A percentile compares a stretch with the other conserved stretches of the same genome.
Evolutionary conservation across 2,797 vertebrate genomes (phyloP).

Genomic region (Alcedo quadribrachys): DNA sequence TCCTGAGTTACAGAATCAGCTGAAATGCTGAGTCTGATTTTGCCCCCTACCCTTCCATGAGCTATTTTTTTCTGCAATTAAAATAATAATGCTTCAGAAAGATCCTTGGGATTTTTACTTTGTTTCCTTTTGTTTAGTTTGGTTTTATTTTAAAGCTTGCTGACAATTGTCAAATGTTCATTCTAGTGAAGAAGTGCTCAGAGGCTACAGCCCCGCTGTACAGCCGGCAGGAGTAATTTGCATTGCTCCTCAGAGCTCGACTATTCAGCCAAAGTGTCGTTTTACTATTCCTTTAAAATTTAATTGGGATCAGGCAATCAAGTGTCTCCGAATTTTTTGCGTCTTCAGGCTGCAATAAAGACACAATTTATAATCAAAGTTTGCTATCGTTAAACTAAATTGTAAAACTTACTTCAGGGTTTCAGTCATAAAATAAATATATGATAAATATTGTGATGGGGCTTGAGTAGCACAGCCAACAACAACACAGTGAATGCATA

Average conservation of each 20-base stretch:
- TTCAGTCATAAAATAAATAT: slow-evolving; percentile 67
- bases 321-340: slow-evolving; percentile 19
- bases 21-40: slow-evolving; percentile 7
- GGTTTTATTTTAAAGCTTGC: slow-evolving; percentile 53
- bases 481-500: neutral
- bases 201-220: neutral
- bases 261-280: neutral
- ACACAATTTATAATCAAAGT: slow-evolving; percentile 77
- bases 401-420: slow-evolving; percentile 64
- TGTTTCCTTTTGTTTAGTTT: slow-evolving; percentile 36
- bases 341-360: slow-evolving; percentile 42
- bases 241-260: neutral
- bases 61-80: neutral
- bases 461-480: neutral
- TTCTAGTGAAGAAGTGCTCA: slow-evolving; percentile 16
- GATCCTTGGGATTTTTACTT: neutral
- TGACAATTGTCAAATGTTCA: slow-evolving; percentile 49
- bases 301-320: slow-evolving; percentile 68
- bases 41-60: neutral
- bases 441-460: slow-evolving; percentile 48
- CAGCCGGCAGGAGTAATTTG: slow-evolving; percentile 23
- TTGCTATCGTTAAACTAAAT: slow-evolving; percentile 72
- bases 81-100: slow-evolving; percentile 36
- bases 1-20: neutral
- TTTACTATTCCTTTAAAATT: slow-evolving; percentile 74